phyloP scores from a whole-genome alignment of 1,140 invertebrate genomes.

The Aphelenchoides avenae region DNA sequence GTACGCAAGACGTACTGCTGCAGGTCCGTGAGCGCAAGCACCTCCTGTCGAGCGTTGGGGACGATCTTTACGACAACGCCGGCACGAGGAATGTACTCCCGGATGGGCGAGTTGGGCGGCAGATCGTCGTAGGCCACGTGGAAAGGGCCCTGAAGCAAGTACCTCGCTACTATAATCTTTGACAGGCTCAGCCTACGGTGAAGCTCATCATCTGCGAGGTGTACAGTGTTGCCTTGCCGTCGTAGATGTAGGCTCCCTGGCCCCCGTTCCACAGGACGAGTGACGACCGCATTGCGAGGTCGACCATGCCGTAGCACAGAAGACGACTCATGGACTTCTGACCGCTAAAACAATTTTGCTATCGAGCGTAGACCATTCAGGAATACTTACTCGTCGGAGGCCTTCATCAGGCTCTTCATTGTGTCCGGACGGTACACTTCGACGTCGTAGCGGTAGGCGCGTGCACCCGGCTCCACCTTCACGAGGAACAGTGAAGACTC shows the following conservation, averaged over 20 bases:
- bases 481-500: conserved; percentile 29
- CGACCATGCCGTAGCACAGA: no score
- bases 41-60: conserved; percentile 13
- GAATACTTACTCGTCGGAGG: conserved; percentile 31
- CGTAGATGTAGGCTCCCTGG: no score
- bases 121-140: not conserved
- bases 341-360: no score
- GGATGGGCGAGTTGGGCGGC: not conserved
- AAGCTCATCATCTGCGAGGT: no score
- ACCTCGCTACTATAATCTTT: conserved; percentile 1
- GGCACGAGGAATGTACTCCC: not conserved
- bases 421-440: conserved; percentile 19
- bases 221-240: no score
- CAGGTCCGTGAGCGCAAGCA: conserved; percentile 4
- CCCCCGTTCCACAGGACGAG: no score
- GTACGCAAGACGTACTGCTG: conserved; percentile 1
- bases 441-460: conserved; percentile 37
- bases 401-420: conserved; percentile 24
- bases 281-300: no score
- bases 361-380: no score
- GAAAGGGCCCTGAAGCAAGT: not conserved
- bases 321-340: no score
- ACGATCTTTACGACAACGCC: not conserved
- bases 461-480: conserved; percentile 23
- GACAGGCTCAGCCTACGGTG: no score